Percentiles rank a stretch among this genome's conserved stretches.
These are phyloP conservation scores for Euclidia mi DNA, from an alignment of 2,888 invertebrate genomes.

Conservation along the genomic window DNA sequence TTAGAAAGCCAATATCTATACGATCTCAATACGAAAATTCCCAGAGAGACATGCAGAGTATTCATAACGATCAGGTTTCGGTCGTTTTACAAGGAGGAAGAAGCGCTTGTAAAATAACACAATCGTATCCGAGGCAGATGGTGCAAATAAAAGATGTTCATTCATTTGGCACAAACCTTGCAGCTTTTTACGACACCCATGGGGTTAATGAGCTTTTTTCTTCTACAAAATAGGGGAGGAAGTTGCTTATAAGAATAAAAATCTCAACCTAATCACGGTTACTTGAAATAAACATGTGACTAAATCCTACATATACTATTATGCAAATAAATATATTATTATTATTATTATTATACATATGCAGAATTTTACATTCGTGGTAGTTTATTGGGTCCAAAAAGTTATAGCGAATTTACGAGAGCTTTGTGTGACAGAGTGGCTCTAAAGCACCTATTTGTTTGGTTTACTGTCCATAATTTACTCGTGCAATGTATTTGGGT, in stretches of 20 bases:
- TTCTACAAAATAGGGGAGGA: too few relatives aligned
- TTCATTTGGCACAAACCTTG: slow-evolving; percentile 5
- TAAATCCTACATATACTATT: slow-evolving; percentile 24
- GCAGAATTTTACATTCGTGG: slow-evolving; percentile 55
- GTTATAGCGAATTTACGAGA: slow-evolving; percentile 68
- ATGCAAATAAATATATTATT: too few relatives aligned
- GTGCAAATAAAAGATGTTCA: slow-evolving; percentile 1
- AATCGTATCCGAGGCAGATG: background rate
- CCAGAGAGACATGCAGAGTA: too few relatives aligned
- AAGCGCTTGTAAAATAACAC: slow-evolving; percentile 3
- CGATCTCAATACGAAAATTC: too few relatives aligned
- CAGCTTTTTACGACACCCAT: too few relatives aligned
- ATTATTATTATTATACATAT: too few relatives aligned
- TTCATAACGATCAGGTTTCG: background rate
- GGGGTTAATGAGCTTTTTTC: background rate
- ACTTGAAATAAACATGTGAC: slow-evolving; percentile 25
- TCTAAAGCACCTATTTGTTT: slow-evolving; percentile 74
- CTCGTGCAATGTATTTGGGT: slow-evolving; percentile 66
- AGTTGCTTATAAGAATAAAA: slow-evolving; percentile 22
- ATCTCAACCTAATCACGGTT: slow-evolving; percentile 9
- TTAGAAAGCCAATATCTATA: too few relatives aligned
- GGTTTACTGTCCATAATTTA: slow-evolving; percentile 76
- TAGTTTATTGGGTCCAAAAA: slow-evolving; percentile 60
- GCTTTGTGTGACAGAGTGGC: slow-evolving; percentile 70
- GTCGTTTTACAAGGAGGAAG: background rate